Conservation (phyloP, 2,113 vertebrate species). For the Dinomys branickii region DNA sequence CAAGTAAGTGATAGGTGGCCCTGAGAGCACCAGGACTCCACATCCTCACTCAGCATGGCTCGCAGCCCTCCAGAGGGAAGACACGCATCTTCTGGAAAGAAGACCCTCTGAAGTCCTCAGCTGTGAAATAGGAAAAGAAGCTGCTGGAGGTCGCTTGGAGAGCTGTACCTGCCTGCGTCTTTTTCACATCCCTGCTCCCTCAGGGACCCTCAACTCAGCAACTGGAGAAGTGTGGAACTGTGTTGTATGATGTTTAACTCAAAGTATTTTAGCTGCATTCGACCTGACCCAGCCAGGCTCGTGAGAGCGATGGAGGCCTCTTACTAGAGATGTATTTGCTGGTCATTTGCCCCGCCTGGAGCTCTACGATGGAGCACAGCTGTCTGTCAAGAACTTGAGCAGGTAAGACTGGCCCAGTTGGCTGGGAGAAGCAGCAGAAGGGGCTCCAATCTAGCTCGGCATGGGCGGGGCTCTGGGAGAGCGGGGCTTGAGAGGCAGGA, state of each 20-base stretch:
- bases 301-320: not conserved
- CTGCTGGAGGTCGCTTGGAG: not conserved
- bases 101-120: not conserved
- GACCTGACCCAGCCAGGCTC: not conserved
- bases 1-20: not conserved
- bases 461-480: accelerated
- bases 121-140: not conserved
- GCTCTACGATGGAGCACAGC: not conserved
- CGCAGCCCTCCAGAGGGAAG: not conserved
- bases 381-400: not conserved
- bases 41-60: not conserved
- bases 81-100: not conserved
- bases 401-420: no score
- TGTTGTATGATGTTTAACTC: not conserved
- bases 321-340: not conserved
- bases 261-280: not conserved
- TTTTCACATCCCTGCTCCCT: not conserved
- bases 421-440: not conserved
- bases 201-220: not conserved
- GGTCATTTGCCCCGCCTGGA: not conserved
- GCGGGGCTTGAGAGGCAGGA: not conserved
- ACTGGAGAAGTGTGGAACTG: not conserved
- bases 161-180: accelerated
- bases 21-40: no score
- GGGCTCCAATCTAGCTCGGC: not conserved